Base-by-base conservation (phyloP, 2,113 vertebrate genomes). In the Ptilorrhoa leucosticta region DNA sequence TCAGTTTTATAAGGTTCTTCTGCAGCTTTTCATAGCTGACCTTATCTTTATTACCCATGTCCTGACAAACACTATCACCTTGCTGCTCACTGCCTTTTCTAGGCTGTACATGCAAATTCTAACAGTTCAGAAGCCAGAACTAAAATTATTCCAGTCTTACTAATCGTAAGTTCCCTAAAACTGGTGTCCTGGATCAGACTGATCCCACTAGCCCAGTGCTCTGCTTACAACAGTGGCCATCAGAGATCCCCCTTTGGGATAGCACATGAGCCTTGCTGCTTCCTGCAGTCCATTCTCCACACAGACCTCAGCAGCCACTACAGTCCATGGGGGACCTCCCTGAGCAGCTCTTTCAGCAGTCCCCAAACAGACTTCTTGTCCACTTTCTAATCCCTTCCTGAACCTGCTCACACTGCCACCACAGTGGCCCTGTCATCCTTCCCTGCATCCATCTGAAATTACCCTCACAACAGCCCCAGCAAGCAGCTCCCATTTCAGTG, bases 151-250 rank as follows among this genome's bases (percentile, higher is more conserved):
- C 57, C 77, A 66, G 42, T 35, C 24, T 50, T 35, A 27, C 18
- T 40, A 23, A 50, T 16, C 6, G 0, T 22, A 68, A 76, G 1
- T 31, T 70, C 45, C 63, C 28, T 48, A 44, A 37, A 73, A 33
- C 35, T 44, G 58, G 28, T 77, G 54, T 53, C 37, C 44, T 63
- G n/a, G 42, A 68, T 76, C 15, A 78, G 30, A 70, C 0, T 45
- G 33, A 83, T 35, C 21, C 7, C 10, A 9, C n/a, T 66, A 0
- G 0, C 30, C 7, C 24, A 71, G 54, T 1, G 6, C 54, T 47
- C 48, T 48, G 56, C 65, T 65, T 61, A 73, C 44, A 69, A 6
- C 19, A 68, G 10, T 0, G 1, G 48, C 48, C 10, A 11, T 31
- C 21, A 42, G 68, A 68, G 47, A 87, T 27, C 42, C 26, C n/a